Percentiles rank a stretch among this genome's conserved stretches.
Conservation (phyloP, 2,888 invertebrate species). For the Polyploca ridens region DNA sequence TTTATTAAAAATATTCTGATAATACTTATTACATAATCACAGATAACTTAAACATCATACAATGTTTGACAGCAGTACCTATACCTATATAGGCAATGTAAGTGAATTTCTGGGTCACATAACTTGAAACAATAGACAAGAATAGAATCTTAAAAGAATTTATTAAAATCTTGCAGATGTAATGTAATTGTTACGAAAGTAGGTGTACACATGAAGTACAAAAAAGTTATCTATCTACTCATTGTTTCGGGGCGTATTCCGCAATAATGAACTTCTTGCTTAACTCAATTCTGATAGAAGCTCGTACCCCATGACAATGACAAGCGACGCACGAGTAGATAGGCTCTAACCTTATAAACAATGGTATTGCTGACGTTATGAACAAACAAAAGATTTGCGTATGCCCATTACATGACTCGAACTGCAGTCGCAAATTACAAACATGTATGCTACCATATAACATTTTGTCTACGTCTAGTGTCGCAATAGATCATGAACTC, state of each 20-base stretch:
- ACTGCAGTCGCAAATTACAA: not conserved
- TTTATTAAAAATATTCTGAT: not conserved
- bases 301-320: constrained; percentile 28
- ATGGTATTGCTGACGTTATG: constrained; percentile 28
- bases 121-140: constrained; percentile 9
- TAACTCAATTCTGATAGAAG: constrained; percentile 18
- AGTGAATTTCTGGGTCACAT: constrained; percentile 3
- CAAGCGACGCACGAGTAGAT: constrained; percentile 42
- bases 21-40: not conserved
- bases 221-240: no score
- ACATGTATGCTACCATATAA: not conserved
- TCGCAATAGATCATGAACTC: constrained; percentile 3
- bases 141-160: constrained; percentile 3
- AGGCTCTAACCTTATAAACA: constrained; percentile 48
- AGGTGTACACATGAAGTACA: constrained; percentile 20
- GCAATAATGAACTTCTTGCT: constrained; percentile 20
- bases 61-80: not conserved
- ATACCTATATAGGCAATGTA: not conserved
- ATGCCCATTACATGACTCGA: constrained; percentile 25
- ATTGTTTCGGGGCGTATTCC: constrained; percentile 33
- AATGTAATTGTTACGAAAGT: constrained; percentile 40
- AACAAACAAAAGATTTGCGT: constrained; percentile 29
- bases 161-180: constrained; percentile 27
- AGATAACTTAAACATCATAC: not conserved
- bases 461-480: not conserved